phyloP scores from a whole-genome alignment of 1,140 invertebrate genomes.

The Zaprionus ornatus region DNA sequence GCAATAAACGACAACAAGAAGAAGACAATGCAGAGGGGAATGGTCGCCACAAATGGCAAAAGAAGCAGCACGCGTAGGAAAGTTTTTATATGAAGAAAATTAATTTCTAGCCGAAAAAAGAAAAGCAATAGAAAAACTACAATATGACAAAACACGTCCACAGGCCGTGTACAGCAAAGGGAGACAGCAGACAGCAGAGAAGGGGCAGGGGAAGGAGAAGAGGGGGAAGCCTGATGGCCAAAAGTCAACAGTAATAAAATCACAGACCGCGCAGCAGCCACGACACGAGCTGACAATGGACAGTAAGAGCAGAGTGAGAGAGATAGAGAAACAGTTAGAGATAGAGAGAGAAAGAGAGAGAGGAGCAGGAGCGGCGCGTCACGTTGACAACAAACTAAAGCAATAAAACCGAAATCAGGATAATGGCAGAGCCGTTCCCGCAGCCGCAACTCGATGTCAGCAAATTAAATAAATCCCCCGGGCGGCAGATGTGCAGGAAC shows the following conservation, averaged over 20 bases:
- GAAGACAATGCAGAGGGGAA: not conserved
- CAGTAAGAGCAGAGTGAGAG: not conserved
- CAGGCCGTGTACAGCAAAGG: not conserved
- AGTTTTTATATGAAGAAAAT: conserved; percentile 51
- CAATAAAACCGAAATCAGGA: conserved; percentile 61
- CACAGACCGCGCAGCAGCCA: conserved; percentile 13
- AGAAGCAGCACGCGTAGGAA: conserved; percentile 50
- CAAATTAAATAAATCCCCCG: conserved; percentile 61
- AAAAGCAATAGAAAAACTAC: conserved; percentile 50
- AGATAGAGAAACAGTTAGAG: not conserved
- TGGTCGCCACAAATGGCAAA: conserved; percentile 3
- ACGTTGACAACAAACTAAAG: conserved; percentile 50
- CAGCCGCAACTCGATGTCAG: conserved; percentile 36
- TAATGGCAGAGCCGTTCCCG: conserved; percentile 46
- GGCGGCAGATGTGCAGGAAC: conserved; percentile 49
- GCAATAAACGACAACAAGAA: conserved; percentile 28
- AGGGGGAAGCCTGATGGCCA: conserved; percentile 25
- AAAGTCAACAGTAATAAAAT: conserved; percentile 58
- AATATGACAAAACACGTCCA: conserved; percentile 23
- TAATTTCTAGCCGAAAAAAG: conserved; percentile 35
- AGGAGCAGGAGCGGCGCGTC: conserved; percentile 22
- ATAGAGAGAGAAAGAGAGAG: not conserved
- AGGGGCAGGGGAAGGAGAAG: too few relatives aligned
- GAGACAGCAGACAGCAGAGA: not conserved
- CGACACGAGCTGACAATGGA: conserved; percentile 35